Base-by-base conservation (phyloP, 1,140 invertebrate species). In the Vanessa atalanta region DNA sequence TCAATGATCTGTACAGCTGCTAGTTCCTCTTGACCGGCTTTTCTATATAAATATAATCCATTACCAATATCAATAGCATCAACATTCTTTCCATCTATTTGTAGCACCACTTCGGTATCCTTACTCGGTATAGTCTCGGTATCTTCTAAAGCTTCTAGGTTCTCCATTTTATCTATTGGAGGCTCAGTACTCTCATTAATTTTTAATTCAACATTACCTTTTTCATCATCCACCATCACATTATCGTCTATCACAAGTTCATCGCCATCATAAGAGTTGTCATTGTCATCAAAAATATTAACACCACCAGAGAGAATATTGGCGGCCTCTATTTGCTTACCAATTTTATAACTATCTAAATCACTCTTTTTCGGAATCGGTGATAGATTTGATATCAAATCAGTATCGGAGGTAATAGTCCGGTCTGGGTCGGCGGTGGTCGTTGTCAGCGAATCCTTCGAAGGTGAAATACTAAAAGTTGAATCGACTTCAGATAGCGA, bases 241-340 rank as follows among this genome's bases (percentile, higher is more conserved):
- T 88, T 90, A 60, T 93, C 93, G 79, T 93, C 93, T 47, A 93
- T 93, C 12, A 93, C 89, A 14, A 93, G 82, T 55, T 93, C 93
- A 81, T 92, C 84, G 20, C 88, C 93, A 81, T 93, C 93, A 76
- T 92, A 91, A 0, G 93, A 93, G 71, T 93, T 93, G 37, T 93
- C 91, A 83, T 92, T 93, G 61, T 93, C 93, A 72, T 93, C 93
- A 81, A 93, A 93, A 67, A 93, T 93, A 70, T 91, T 87, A 9
- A 93, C 90, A 67, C 91, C 91, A 48, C 92, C 92, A 12, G 91
- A 93, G 12, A 93, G 75, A 47, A 93, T 93, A 73, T 93, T 93
- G 37, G 88, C 87, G 13, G 92, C 89, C 63, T 93, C 90, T 73
- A 93, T 93, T 77, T 92, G 90, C 77, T 88, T 88, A 43, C 86